Evolutionary conservation across 2,797 vertebrate genomes (phyloP).

Genomic region (Heteromormyrus szaboi): DNA sequence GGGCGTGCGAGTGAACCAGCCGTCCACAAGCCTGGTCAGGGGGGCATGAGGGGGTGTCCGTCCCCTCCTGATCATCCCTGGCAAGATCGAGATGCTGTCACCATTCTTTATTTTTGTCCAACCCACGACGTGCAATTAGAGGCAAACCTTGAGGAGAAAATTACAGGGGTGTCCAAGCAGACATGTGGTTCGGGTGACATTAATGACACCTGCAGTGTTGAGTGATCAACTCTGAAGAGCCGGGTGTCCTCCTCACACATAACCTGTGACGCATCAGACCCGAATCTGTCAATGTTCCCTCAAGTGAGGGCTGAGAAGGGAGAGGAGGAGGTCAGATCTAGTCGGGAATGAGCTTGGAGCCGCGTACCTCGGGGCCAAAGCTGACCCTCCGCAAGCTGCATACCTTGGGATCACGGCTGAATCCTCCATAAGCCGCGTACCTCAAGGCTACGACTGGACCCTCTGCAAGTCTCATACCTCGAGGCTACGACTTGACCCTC

Average conservation of each 20-base stretch:
- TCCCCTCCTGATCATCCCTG: neutral
- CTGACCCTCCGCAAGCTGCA: neutral
- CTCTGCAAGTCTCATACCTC: too few species aligned
- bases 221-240: neutral
- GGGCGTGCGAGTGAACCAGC: neutral
- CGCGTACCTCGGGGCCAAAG: neutral
- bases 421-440: neutral
- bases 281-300: neutral
- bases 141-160: neutral
- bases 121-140: neutral
- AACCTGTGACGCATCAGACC: neutral
- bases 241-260: neutral
- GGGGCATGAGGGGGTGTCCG: neutral
- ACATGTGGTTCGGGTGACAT: neutral
- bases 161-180: neutral
- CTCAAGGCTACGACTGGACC: neutral
- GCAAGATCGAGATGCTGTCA: neutral
- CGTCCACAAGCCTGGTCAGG: neutral
- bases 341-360: neutral
- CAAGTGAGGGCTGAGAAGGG: neutral
- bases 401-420: neutral
- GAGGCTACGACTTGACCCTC: neutral
- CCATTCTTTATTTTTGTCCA: neutral
- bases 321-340: neutral
- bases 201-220: neutral